phyloP scores from a whole-genome alignment of 2,888 invertebrate genomes.

The Amblyjoppa fuscipennis region DNA sequence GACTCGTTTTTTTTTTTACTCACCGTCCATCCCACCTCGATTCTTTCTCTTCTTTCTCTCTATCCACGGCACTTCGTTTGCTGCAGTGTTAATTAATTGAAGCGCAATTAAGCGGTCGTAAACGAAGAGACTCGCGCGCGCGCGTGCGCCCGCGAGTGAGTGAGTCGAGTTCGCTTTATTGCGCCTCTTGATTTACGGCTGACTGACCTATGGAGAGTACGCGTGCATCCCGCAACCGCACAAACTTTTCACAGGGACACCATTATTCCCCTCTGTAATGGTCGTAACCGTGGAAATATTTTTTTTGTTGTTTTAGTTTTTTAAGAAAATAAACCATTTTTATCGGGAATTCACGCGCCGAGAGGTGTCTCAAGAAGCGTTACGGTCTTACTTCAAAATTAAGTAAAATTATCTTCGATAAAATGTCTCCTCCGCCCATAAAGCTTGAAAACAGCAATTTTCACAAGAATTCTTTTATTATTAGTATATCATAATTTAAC shows the following conservation, averaged over 20 bases:
- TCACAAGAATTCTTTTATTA: background rate
- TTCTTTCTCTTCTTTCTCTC: constrained; percentile 51
- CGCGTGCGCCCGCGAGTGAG: constrained; percentile 70
- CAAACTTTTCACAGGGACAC: constrained; percentile 25
- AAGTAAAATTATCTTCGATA: background rate
- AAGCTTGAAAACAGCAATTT: background rate
- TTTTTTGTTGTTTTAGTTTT: background rate
- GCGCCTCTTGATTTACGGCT: constrained; percentile 71
- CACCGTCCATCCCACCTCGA: constrained; percentile 22
- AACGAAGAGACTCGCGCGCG: constrained; percentile 71
- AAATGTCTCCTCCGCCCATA: background rate
- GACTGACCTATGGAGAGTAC: constrained; percentile 66
- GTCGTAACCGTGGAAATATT: background rate
- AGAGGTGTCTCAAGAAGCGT: background rate
- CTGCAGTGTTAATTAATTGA: constrained; percentile 72
- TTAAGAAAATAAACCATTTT: background rate
- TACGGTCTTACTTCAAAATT: background rate
- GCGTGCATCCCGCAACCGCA: constrained; percentile 45
- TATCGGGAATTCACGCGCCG: too few species aligned
- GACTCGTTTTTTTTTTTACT: constrained; percentile 6
- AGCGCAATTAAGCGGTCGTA: constrained; percentile 74
- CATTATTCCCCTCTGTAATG: background rate
- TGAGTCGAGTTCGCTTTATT: constrained; percentile 70
- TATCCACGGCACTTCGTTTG: constrained; percentile 31
- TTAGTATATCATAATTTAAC: too few species aligned